Base-by-base conservation (phyloP, 1,140 invertebrate genomes). In the Ganaspis sp. region DNA sequence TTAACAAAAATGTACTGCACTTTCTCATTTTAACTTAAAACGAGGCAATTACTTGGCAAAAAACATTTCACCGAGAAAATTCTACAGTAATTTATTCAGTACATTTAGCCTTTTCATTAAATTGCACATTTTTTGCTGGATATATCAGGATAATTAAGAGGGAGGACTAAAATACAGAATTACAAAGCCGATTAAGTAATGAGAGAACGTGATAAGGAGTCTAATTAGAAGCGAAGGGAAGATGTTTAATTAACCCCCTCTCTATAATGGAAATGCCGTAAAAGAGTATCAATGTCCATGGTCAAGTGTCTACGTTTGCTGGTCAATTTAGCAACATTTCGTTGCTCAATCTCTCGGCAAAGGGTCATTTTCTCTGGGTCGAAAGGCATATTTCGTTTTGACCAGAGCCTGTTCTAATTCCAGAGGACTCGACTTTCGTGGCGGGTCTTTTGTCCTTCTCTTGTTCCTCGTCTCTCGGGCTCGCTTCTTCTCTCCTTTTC, bases 341-440 rank as follows among this genome's bases (percentile, higher is more conserved):
- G 58, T 64, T 64, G 58, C 58, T 64, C 58, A 64, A 64, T 64
- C 21, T 29, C 26, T 21, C 8, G 58, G 58, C 26, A 29, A 34
- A 64, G 23, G 23, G 23, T 19, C 19, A 23, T 21, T 54, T 54
- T 12, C 19, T 23, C 6, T 9, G 53, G 23, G 21, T 64, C 21
- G 54, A 26, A 19, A 49, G 45, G 21, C 23, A 64, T 29, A n/a
- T 64, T 64, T 64, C 58, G 4, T 64, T 29, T 26, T 21, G 12
- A 64, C 19, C 8, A 74, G 26, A 40, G 29, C 53, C 40, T 15
- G 75, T 69, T 76, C 70, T 76, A 76, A 76, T 76, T 76, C 42
- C 70, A 76, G 75, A 73, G 26, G 58, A 53, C n/a, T 40, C 21
- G 34, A 21, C 23, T 21, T 40, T 11, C 29, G 29, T 8, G 11